phyloP scores from a whole-genome alignment of 2,113 vertebrate genomes.

The Aramus guarauna region DNA sequence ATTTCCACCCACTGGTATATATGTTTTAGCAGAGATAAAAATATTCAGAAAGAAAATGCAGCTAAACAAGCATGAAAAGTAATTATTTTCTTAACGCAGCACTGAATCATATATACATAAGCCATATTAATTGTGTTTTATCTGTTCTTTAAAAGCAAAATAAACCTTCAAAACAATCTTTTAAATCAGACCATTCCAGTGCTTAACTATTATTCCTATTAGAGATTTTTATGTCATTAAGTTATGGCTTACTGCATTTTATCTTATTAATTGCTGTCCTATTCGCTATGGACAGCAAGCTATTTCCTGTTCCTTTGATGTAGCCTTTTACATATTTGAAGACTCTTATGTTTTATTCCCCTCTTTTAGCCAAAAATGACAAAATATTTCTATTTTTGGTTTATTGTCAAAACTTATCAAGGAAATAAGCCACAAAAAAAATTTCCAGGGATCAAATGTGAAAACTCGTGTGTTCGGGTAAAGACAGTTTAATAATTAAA shows the following conservation, averaged over 20 bases:
- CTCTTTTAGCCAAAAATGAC: too few species aligned
- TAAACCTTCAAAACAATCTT: neutral
- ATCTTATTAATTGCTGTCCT: neutral
- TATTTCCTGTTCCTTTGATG: neutral
- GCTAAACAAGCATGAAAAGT: neutral
- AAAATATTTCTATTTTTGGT: neutral
- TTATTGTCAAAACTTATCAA: neutral
- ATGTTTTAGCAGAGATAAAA: neutral
- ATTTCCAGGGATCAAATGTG: neutral
- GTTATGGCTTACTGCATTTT: neutral
- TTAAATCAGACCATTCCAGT: neutral
- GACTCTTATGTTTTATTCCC: neutral
- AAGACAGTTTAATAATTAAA: neutral
- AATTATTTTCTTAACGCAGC: neutral
- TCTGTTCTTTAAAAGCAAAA: neutral
- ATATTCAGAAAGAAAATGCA: neutral
- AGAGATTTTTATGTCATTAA: neutral
- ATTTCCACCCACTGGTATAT: neutral
- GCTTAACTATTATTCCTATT: neutral
- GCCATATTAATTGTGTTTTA: neutral
- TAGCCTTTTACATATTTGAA: neutral
- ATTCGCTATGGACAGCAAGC: neutral
- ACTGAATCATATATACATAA: neutral
- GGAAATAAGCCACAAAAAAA: neutral
- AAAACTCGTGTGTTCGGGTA: neutral